Evolutionary conservation across 1,140 invertebrate species (phyloP), one percentile per base, ranked within the genome.

Genomic region (Cyclargus thomasi): DNA sequence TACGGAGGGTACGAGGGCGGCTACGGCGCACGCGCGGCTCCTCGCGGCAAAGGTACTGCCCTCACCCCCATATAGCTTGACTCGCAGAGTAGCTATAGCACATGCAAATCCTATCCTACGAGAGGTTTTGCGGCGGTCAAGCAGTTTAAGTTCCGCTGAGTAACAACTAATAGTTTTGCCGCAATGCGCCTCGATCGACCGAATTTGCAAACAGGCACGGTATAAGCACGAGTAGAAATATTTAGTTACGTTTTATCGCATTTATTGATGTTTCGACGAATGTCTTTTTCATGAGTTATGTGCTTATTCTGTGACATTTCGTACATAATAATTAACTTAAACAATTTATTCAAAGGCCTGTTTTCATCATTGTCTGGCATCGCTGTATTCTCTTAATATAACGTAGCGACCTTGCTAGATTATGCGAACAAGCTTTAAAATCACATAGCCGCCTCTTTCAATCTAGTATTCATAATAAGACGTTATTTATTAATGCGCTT

Each of bases 1-100:
- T 93, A 94, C 92, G 93, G 93, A 93, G 94, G 92, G 91, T 94
- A 95, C 93, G 94, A 95, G 90, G 94, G 94, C 92, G 94, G 94
- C 91, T 95, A 95, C 93, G 93, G 93, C 92, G 94, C 94, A 91
- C 94, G 94, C 91, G 93, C 94, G 92, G 93, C 94, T 92, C 92
- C 92, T 72, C 93, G 95, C 91, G 95, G 94, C 92, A 95, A 95
- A 95, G 95, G 95, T 95, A 95, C 92, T 81, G 75, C 81, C 75
- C 69, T 73, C 74, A 74, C 72, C 71, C 67, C 67, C 69, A 59
- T 20, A 59, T 5, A 72, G 62, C 63, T 39, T 64, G 65, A 67
- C 64, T 64, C 63, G 62, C 53, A 18, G 36, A 64, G 57, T 47
- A 53, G 65, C 57, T 66, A n/a, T n/a, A 39, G 21, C n/a, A 22